phyloP scores from a whole-genome alignment of 2,888 invertebrate genomes.

The Clivina fossor region DNA sequence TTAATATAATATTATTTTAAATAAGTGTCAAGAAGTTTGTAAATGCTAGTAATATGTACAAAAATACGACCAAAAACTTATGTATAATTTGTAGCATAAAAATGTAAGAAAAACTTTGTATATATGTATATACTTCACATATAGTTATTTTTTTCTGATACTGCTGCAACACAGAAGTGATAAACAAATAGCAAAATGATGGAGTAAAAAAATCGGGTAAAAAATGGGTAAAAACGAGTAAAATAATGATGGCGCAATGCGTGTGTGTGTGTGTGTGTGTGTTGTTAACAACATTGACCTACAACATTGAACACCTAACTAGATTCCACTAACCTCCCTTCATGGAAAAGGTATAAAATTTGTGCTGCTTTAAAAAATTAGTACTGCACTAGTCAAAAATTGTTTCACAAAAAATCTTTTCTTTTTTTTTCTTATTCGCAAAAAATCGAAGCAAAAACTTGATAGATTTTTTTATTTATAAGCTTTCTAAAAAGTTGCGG shows the following conservation, averaged over 20 bases:
- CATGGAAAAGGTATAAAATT: constrained; percentile 62
- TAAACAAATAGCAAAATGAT: too few relatives aligned
- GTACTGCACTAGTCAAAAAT: constrained; percentile 45
- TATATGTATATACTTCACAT: too few relatives aligned
- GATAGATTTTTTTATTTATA: neutral
- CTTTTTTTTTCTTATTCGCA: too few relatives aligned
- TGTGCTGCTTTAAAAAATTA: constrained; percentile 51
- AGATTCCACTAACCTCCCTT: constrained; percentile 49
- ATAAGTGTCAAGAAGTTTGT: too few relatives aligned
- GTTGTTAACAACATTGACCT: constrained; percentile 30
- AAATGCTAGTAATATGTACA: constrained; percentile 8
- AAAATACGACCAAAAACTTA: too few relatives aligned
- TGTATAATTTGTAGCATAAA: neutral
- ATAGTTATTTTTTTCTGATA: too few relatives aligned
- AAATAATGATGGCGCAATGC: constrained; percentile 24
- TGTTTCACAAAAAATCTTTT: too few relatives aligned
- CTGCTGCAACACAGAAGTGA: too few relatives aligned
- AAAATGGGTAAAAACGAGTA: constrained; percentile 5
- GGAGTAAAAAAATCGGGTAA: constrained; percentile 19
- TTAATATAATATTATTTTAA: too few relatives aligned
- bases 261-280: too few relatives aligned
- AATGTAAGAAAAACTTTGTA: neutral
- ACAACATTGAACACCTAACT: constrained; percentile 39
- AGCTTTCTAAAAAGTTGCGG: neutral
- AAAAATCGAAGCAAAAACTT: constrained; percentile 26